Evolutionary conservation across 2,113 vertebrate genomes (phyloP).

Genomic region (Pangasianodon gigas): DNA sequence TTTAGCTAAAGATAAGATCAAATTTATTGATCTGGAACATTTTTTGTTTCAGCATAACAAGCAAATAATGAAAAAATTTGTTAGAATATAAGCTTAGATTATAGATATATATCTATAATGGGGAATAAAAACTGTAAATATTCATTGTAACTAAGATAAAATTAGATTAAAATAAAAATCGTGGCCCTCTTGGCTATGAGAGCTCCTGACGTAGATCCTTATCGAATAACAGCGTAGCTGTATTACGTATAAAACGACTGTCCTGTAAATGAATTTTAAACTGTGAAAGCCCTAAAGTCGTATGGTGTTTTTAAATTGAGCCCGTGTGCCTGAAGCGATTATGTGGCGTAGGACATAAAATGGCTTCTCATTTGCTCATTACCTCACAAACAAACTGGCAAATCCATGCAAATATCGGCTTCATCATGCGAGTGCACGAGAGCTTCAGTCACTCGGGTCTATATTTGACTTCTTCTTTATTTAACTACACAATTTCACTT

Average conservation of each 20-base stretch:
- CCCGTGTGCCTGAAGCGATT: background rate
- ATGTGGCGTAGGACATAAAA: background rate
- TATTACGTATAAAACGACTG: background rate
- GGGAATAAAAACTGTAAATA: background rate
- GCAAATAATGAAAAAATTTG: too few relatives aligned
- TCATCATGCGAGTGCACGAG: background rate
- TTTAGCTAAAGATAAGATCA: too few relatives aligned
- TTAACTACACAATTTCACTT: background rate
- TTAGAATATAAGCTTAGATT: too few relatives aligned
- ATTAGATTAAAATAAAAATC: background rate
- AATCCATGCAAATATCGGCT: background rate
- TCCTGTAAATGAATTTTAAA: background rate
- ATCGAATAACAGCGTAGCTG: too few relatives aligned
- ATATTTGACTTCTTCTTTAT: background rate
- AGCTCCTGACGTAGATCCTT: too few relatives aligned
- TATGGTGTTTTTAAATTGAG: background rate
- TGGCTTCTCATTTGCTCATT: background rate
- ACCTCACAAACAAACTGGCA: background rate
- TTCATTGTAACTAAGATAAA: too few relatives aligned
- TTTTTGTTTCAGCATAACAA: too few relatives aligned
- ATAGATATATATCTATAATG: too few relatives aligned
- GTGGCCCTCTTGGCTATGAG: too few relatives aligned
- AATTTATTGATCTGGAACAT: too few relatives aligned
- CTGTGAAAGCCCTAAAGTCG: background rate
- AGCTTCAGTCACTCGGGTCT: background rate